Conservation (phyloP, 2,888 invertebrate species). For the Alcis repandata region DNA sequence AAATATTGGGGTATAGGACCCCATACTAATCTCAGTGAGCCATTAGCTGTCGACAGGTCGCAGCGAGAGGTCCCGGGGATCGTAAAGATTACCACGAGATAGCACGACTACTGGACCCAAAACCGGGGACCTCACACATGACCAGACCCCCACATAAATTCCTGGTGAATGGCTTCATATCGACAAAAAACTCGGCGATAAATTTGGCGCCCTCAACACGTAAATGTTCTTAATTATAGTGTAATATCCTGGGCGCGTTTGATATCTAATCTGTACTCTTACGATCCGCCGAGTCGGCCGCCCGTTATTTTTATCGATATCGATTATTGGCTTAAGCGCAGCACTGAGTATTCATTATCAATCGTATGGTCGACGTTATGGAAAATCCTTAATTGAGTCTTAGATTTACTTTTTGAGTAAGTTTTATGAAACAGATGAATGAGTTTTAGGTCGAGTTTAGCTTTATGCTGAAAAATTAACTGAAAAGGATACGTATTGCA, state of each 20-base stretch:
- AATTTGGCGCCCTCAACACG: constrained; percentile 85
- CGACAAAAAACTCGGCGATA: constrained; percentile 85
- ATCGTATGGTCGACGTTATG: constrained; percentile 49
- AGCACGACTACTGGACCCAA: constrained; percentile 79
- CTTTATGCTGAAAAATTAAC: too few species aligned
- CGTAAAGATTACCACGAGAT: constrained; percentile 85
- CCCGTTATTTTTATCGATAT: constrained; percentile 62
- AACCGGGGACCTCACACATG: constrained; percentile 79
- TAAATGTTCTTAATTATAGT: constrained; percentile 85
- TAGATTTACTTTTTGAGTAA: constrained; percentile 40
- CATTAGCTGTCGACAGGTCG: constrained; percentile 85
- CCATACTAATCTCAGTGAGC: constrained; percentile 78
- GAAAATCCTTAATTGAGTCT: constrained; percentile 51
- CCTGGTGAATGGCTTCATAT: constrained; percentile 80
- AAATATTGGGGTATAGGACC: constrained; percentile 70
- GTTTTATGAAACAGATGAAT: constrained; percentile 4
- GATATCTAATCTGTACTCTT: constrained; percentile 82
- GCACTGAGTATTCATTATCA: constrained; percentile 70
- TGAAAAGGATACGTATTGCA: neutral
- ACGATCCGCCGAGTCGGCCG: constrained; percentile 63
- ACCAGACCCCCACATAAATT: constrained; percentile 79
- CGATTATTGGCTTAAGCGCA: constrained; percentile 65
- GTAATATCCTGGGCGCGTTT: constrained; percentile 79
- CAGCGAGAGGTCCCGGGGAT: constrained; percentile 78
- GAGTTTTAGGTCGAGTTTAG: neutral